These are phyloP conservation scores for Drosophila peninsularis DNA, from an alignment of 2,888 invertebrate species.

Conservation along the genomic window DNA sequence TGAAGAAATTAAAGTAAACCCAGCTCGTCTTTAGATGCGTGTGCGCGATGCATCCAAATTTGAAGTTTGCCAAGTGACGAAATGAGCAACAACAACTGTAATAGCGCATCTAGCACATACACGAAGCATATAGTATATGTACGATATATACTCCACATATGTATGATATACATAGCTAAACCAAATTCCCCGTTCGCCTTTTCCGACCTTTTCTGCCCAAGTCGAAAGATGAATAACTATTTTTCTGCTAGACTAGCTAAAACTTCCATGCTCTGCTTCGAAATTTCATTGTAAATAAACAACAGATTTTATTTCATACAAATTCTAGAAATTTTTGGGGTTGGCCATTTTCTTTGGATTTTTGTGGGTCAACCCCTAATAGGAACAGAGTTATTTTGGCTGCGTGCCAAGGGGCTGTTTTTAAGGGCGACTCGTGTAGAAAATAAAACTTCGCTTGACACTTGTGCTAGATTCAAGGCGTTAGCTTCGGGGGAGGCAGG, in stretches of 20 bases:
- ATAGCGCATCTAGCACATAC: neutral
- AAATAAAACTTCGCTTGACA: constrained; percentile 61
- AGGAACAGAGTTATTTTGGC: constrained; percentile 38
- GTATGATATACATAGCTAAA: neutral
- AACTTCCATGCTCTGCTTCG: constrained; percentile 6
- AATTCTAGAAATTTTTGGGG: constrained; percentile 11
- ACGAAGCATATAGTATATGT: neutral
- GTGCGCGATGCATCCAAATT: constrained; percentile 15
- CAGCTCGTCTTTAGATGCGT: neutral
- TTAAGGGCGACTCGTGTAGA: constrained; percentile 38
- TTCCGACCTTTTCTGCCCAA: constrained; percentile 10
- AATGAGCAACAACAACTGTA: neutral
- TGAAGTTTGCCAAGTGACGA: constrained; percentile 3
- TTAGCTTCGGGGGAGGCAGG: constrained; percentile 14
- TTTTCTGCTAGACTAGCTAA: constrained; percentile 3
- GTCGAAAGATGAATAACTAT: constrained; percentile 12
- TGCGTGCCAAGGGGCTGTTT: constrained; percentile 70
- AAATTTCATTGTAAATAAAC: constrained; percentile 31
- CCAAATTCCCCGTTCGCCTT: constrained; percentile 17
- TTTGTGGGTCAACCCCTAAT: constrained; percentile 54
- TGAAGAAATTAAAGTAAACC: constrained; percentile 3
- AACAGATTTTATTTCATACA: constrained; percentile 3
- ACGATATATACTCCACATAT: no score
- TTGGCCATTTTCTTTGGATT: neutral
- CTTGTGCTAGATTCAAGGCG: constrained; percentile 52